Base-by-base conservation (phyloP, 2,797 vertebrate species). In the Molothrus aeneus region DNA sequence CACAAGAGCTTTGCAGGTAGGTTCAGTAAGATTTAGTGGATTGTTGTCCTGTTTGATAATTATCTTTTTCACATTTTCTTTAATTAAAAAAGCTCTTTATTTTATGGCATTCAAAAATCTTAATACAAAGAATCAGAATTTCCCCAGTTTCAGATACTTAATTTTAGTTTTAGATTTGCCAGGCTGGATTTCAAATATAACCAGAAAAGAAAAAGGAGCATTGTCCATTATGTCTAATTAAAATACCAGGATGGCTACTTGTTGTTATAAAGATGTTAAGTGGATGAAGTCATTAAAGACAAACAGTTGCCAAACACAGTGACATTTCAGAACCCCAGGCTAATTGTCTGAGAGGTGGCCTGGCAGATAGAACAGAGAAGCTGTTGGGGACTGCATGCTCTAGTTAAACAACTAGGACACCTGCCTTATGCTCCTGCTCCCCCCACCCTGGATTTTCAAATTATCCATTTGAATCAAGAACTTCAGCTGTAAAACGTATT, bases 321-420 rank as follows among this genome's bases (percentile, higher is more conserved):
- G 70, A 74, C 80, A 84, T 51, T 90, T 88, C 92, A 93, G 83
- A 90, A 75, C 54, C 56, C 3, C 42, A 50, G 88, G 91, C 83
- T 90, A 88, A 75, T 16, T 72, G 65, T 64, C 38, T 48, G n/a
- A 74, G 69, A 71, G 34, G 14, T 53, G 25, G 50, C 80, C 86
- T 79, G 59, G 61, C 80, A 81, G 45, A 60, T 3, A 53, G 8
- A 53, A 25, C 65, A 80, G 43, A 59, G 64, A 60, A 72, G 40
- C 56, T 90, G 65, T 48, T 43, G 36, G 60, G 32, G n/a, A 88
- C 53, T 78, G 32, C 48, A 90, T 0, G 2, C 64, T 51, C 60
- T 82, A 45, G 24, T 80, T 91, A 68, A 86, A 69, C 25, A 80
- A 42, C 43, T 29, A 77, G 61, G 64, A 80, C 51, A 63, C 29